Base-by-base conservation (phyloP, 2,888 invertebrate genomes). In the Lycia hirtaria region DNA sequence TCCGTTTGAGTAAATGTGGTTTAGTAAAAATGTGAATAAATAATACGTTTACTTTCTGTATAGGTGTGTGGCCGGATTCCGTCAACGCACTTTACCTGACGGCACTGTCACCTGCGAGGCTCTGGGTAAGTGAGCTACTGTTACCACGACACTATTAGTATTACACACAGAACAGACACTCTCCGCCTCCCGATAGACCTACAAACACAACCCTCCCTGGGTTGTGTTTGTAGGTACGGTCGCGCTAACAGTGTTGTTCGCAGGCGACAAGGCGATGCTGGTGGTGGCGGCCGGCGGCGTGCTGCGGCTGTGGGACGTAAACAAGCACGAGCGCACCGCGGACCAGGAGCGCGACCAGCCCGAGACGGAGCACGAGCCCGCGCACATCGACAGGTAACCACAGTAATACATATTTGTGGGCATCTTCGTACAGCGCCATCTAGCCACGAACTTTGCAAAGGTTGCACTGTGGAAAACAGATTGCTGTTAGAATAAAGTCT, bases 31-130 rank as follows among this genome's bases (percentile, higher is more conserved):
- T n/a, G n/a, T n/a, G n/a, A n/a, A n/a, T n/a, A n/a, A n/a, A n/a
- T n/a, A n/a, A n/a, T n/a, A n/a, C n/a, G n/a, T n/a, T n/a, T n/a
- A n/a, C n/a, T n/a, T n/a, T n/a, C n/a, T n/a, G n/a, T n/a, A n/a
- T n/a, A 95, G 95, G 73, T 96, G 96, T 76, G 93, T 93, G 1
- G 76, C 92, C 2, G 96, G 96, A 3, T 96, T 93, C 81, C 85
- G 88, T 37, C 93, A 93, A 70, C 92, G 92, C 38, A 85, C 85
- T 60, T 69, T 85, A 4, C 68, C 87, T 1, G 87, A 83, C 68
- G 82, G 82, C 7, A 65, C 73, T 3, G 68, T 76, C 30, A 76
- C 81, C 4, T 95, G 95, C 71, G 88, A 94, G 73, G 94, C 94
- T 0, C 79, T 90, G 20, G 93, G 93, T 68, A 44, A 73, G 75